Evolutionary conservation across 2,888 invertebrate genomes (phyloP), one percentile per base, ranked within the genome.

Genomic region (Blomia tropicalis): DNA sequence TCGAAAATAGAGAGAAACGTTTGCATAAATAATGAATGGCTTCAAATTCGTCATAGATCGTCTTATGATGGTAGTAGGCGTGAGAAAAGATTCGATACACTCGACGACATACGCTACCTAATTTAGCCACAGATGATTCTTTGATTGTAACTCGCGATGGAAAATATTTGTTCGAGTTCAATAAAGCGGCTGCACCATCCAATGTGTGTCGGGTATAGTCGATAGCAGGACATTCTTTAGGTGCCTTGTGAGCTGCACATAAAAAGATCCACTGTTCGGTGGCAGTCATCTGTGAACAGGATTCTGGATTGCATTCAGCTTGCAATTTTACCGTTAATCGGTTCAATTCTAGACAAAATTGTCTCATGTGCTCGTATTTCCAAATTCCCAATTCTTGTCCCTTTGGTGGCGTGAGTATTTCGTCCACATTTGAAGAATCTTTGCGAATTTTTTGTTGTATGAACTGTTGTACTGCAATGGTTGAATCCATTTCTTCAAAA

Each of bases 241-340:
- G 98, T 66, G 96, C 96, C 80, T 98, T 98, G 75, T 98, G 98
- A 44, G 98, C 96, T 64, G 98, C 98, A 79, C 98, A 98, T 60
- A 99, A 78, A 76, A 98, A 98, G 75, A 99, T 98, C 98, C 98
- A 99, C 73, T 98, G 96, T 76, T 98, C 96, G 30, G 98, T 98
- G 31, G 98, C 98, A 51, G 96, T 98, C 98, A 98, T 99, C 77
- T 99, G 96, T 65, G 87, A 90, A 75, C 98, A 98, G 25, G 87
- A 90, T 71, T 91, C 88, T 43, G 96, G 93, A 72, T 89, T 87
- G 75, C 98, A 98, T 75, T 96, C 95, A 68, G 83, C 83, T 75
- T 78, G 70, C 67, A 98, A 78, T 72, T 88, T 82, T 0, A 98
- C 95, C 56, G 96, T 95, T 69, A 99, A 77, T n/a, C 93, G 95